Evolutionary conservation across 2,113 vertebrate genomes (phyloP), one percentile per base, ranked within the genome.

Genomic region (Puffinus mauretanicus): DNA sequence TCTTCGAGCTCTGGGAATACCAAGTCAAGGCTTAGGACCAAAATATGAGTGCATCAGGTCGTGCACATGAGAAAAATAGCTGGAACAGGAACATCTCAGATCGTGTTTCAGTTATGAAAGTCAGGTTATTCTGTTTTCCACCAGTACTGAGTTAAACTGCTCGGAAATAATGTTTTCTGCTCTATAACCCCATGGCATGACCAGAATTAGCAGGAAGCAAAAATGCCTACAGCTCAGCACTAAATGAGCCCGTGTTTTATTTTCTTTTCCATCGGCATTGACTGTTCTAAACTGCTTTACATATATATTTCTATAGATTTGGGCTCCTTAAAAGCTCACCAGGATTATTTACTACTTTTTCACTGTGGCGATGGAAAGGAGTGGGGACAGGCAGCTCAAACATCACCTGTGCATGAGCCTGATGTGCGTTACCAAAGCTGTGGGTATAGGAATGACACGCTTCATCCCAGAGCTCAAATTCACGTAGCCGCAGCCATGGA

Each of bases 111-210:
- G 54, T 51, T 86, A 86, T 4, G 36, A 80, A 80, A 95, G 78
- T 62, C 47, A 29, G 36, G 36, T 71, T 62, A 1, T 54, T 88
- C 82, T 94, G 30, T 42, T 90, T 83, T 61, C 40, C n/a, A 70
- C 70, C 87, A 91, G 14, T 22, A 18, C 60, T 20, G 60, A 88
- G 92, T 85, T 94, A 90, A 96, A 94, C 90, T 88, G 75, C 78
- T 96, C 0, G 30, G 96, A 96, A 96, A 94, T 88, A 96, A 97
- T 82, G 87, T 86, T 91, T 96, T 92, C 78, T 96, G 93, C 93
- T 95, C 85, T 80, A 8, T 95, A 94, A 94, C 71, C 77, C 79
- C 71, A 62, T 77, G 90, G 87, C 92, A 96, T 34, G 92, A 90
- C 85, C 70, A 88, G 88, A 88, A 86, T 93, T 82, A 96, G 82